Evolutionary conservation across 2,113 vertebrate species (phyloP).

Genomic region (Mormyrus lacerda): DNA sequence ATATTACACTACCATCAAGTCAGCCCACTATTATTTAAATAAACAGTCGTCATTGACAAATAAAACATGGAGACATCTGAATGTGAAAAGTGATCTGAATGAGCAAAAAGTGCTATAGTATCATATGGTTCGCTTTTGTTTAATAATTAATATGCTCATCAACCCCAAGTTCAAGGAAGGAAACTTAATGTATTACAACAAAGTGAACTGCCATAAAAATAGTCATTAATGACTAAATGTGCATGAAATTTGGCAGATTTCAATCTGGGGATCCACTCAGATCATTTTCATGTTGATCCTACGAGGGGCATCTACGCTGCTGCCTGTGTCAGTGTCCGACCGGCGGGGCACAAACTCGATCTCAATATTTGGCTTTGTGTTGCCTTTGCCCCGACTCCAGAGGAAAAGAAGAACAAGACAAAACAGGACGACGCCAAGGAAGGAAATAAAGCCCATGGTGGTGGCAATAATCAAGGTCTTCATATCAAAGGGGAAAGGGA

Average conservation of each 20-base stretch:
- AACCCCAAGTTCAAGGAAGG: conserved; percentile 2
- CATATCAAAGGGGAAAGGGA: conserved; percentile 94
- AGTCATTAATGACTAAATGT: neutral
- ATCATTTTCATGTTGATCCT: conserved; percentile 99
- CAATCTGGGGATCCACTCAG: conserved; percentile 50
- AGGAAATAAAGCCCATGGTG: conserved; percentile 99
- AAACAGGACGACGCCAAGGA: conserved; percentile 94
- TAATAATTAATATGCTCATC: conserved; percentile 7
- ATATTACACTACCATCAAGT: neutral
- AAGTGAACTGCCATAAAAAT: neutral
- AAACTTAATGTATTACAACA: neutral
- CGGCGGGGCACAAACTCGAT: conserved; percentile 94
- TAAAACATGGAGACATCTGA: conserved; percentile 1
- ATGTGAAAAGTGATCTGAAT: neutral
- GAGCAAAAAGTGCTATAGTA: conserved; percentile 5
- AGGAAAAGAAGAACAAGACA: conserved; percentile 96
- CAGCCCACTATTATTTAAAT: neutral
- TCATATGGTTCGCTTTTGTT: neutral
- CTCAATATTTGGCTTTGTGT: conserved; percentile 90
- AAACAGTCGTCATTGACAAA: conserved; percentile 9
- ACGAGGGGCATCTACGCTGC: conserved; percentile 73
- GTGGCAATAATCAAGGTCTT: conserved; percentile 97
- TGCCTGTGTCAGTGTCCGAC: conserved; percentile 77
- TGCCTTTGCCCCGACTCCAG: conserved; percentile 96
- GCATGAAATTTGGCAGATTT: neutral